phyloP scores from a whole-genome alignment of 2,797 vertebrate species.

The Bovichtus diacanthus region DNA sequence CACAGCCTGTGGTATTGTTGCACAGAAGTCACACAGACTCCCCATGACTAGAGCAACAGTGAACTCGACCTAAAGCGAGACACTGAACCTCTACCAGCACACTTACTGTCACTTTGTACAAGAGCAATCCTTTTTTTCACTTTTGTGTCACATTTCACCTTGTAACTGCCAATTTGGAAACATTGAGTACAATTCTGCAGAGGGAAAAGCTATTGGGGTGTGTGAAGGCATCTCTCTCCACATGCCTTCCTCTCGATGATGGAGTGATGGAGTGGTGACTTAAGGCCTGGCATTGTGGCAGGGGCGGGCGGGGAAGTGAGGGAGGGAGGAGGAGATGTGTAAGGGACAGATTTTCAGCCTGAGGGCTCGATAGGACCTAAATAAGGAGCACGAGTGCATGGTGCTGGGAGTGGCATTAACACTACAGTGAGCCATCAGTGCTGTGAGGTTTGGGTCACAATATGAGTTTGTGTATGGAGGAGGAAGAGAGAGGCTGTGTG shows the following conservation, averaged over 20 bases:
- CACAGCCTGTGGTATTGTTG: neutral
- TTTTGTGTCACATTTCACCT: conserved; percentile 67
- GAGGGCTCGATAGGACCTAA: conserved; percentile 69
- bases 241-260: conserved; percentile 49
- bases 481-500: neutral
- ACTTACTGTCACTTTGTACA: conserved; percentile 42
- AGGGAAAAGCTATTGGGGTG: conserved; percentile 51
- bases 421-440: conserved; percentile 47
- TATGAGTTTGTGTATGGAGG: conserved; percentile 21
- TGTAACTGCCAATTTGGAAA: conserved; percentile 62
- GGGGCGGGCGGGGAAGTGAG: conserved; percentile 33
- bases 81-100: conserved; percentile 23
- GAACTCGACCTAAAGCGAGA: conserved; percentile 37
- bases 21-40: conserved; percentile 2
- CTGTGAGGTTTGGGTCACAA: conserved; percentile 49
- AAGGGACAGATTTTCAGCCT: conserved; percentile 76
- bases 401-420: conserved; percentile 66
- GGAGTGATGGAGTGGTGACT: conserved; percentile 58
- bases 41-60: conserved; percentile 33
- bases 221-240: conserved; percentile 49
- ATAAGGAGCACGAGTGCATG: conserved; percentile 73
- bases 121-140: conserved; percentile 30
- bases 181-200: conserved; percentile 56
- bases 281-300: conserved; percentile 55
- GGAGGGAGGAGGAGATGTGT: conserved; percentile 41